Conservation (phyloP, 2,797 vertebrate species). For the Macroramphosus scolopax region DNA sequence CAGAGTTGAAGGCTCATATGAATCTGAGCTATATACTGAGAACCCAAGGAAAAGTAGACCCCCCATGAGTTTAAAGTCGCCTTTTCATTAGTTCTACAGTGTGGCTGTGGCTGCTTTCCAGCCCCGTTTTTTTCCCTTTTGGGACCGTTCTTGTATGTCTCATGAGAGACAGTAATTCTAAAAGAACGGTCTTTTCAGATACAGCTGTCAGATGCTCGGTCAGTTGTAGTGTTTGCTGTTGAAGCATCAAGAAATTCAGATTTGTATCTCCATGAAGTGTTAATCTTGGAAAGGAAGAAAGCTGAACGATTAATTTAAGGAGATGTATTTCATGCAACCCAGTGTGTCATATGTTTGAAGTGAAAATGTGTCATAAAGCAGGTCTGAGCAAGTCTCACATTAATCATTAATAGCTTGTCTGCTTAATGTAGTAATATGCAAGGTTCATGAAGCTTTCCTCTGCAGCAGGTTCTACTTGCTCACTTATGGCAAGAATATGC, state of each 20-base stretch:
- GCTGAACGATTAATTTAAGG: constrained; percentile 43
- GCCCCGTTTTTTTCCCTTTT: constrained; percentile 2
- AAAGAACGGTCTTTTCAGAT: constrained; percentile 46
- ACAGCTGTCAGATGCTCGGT: constrained; percentile 58
- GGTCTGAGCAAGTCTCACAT: neutral
- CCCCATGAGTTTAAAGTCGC: constrained; percentile 2
- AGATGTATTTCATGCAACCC: constrained; percentile 11
- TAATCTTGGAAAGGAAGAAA: constrained; percentile 17
- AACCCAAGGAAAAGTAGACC: constrained; percentile 37
- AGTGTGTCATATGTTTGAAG: constrained; percentile 23
- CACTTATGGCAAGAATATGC: neutral
- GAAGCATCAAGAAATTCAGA: constrained; percentile 42
- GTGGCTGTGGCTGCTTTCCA: constrained; percentile 17
- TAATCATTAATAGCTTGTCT: neutral
- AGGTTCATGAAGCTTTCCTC: neutral
- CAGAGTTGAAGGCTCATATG: too few species aligned
- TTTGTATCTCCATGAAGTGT: too few species aligned
- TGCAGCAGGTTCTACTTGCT: neutral
- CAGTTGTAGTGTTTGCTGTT: constrained; percentile 52
- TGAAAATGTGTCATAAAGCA: constrained; percentile 6
- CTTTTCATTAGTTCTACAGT: constrained; percentile 21
- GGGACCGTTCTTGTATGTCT: constrained; percentile 29
- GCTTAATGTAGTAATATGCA: neutral
- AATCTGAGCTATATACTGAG: too few species aligned
- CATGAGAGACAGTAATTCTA: constrained; percentile 36